Conservation (phyloP, 2,797 vertebrate genomes). For the Acropternis orthonyx region DNA sequence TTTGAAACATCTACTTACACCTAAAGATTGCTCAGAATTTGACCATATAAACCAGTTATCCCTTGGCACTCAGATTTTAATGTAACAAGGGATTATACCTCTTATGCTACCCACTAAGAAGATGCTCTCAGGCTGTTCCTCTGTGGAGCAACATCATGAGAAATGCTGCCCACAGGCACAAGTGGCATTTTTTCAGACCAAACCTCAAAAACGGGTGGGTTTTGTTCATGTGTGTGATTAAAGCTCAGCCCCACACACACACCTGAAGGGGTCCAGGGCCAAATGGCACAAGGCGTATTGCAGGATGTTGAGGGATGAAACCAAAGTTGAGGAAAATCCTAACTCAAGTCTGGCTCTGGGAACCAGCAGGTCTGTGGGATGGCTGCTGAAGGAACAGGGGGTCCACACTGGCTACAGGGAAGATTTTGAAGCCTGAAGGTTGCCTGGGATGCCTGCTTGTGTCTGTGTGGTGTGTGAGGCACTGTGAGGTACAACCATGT, state of each 20-base stretch:
- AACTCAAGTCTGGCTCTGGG: neutral
- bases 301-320: neutral
- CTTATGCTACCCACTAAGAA: neutral
- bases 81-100: neutral
- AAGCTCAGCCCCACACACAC: neutral
- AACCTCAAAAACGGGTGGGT: neutral
- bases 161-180: neutral
- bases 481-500: too few species aligned
- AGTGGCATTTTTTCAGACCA: neutral
- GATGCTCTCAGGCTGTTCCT: neutral
- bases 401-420: neutral
- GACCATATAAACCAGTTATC: neutral
- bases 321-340: neutral
- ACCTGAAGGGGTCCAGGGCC: neutral
- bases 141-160: neutral
- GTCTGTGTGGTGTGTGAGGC: too few species aligned
- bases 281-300: accelerated
- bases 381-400: neutral
- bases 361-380: neutral
- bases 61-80: neutral
- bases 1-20: neutral
- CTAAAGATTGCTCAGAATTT: slow-evolving; percentile 4
- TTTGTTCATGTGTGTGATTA: neutral
- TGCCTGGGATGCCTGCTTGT: too few species aligned
- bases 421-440: neutral